Conservation (phyloP, 2,797 vertebrate species). For the Gymnothorax reevesii region DNA sequence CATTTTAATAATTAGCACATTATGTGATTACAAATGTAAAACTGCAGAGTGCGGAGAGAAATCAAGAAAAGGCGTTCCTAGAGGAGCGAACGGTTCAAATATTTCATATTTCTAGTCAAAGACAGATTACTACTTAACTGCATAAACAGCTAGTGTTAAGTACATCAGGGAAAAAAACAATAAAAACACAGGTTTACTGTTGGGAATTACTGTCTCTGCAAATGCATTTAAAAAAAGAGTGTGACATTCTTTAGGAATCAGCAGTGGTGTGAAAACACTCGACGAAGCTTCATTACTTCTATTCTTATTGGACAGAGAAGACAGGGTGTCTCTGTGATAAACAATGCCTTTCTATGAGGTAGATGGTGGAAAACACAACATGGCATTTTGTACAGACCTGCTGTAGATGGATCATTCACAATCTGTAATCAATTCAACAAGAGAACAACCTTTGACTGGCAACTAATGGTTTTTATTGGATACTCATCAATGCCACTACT, state of each 20-base stretch:
- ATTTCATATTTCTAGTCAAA: background rate
- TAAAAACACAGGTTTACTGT: slow-evolving; percentile 42
- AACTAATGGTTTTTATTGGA: slow-evolving; percentile 70
- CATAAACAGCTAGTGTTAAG: slow-evolving; percentile 8
- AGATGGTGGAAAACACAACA: slow-evolving; percentile 74
- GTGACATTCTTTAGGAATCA: slow-evolving; percentile 82
- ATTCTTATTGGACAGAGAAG: slow-evolving; percentile 75
- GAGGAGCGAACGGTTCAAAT: background rate
- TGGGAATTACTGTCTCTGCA: slow-evolving; percentile 74
- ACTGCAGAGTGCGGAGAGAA: no score
- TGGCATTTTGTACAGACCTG: slow-evolving; percentile 51
- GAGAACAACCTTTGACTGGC: slow-evolving; percentile 63
- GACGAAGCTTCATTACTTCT: slow-evolving; percentile 77
- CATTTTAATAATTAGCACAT: no score
- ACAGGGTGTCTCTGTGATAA: slow-evolving; percentile 70
- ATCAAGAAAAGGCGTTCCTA: no score
- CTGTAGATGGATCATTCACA: slow-evolving; percentile 69
- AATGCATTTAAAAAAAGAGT: slow-evolving; percentile 75
- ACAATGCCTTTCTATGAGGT: slow-evolving; percentile 69
- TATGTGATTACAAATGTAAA: no score
- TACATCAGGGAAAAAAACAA: slow-evolving; percentile 47
- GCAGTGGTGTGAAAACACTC: slow-evolving; percentile 73
- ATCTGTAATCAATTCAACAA: slow-evolving; percentile 73
- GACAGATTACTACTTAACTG: background rate
- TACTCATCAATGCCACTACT: slow-evolving; percentile 65